These are phyloP conservation scores for Florisuga fusca DNA, from an alignment of 2,797 vertebrate species.

Conservation along the genomic window DNA sequence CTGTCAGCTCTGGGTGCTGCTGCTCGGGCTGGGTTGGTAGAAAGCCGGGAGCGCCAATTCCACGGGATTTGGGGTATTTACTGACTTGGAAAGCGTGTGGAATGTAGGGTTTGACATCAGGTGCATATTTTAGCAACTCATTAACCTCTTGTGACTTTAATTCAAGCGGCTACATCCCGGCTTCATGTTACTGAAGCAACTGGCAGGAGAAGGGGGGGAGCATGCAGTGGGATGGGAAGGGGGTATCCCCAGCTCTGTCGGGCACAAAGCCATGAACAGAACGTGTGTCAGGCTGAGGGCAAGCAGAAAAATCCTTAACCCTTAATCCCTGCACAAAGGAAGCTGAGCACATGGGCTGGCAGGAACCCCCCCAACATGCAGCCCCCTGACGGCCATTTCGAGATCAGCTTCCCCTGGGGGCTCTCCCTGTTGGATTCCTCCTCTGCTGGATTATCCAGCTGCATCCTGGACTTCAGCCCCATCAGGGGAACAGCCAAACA, in stretches of 20 bases:
- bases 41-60: background rate
- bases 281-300: background rate
- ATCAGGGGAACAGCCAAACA: background rate
- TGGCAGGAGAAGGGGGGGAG: background rate
- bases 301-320: background rate
- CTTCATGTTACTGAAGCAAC: background rate
- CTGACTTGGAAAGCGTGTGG: background rate
- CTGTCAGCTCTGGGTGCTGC: background rate
- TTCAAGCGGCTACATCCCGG: background rate
- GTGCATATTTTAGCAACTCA: constrained; percentile 50
- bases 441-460: background rate
- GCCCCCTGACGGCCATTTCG: background rate
- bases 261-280: background rate
- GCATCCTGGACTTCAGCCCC: background rate
- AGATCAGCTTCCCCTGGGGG: background rate
- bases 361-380: background rate
- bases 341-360: background rate
- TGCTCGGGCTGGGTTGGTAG: background rate
- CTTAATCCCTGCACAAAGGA: background rate
- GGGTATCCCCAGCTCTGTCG: background rate
- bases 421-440: background rate
- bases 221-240: background rate
- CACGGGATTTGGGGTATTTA: background rate
- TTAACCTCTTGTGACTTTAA: constrained; percentile 36
- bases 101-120: constrained; percentile 42